Evolutionary conservation across 37 sponge, comb jelly and placozoan species (phyloP).

Genomic region (Spongia lamella): DNA sequence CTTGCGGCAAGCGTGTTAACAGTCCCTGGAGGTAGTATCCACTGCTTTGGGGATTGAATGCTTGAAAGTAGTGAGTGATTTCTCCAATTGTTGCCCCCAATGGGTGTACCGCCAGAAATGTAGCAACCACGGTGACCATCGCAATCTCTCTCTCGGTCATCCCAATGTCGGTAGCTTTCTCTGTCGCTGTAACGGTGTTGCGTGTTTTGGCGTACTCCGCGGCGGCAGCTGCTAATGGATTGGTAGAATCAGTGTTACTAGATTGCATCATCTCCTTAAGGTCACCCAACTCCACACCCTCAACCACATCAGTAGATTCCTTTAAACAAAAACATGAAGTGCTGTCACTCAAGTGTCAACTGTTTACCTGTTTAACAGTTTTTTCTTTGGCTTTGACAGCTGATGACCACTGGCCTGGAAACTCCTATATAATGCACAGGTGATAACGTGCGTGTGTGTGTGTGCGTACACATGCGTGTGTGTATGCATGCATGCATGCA

Average conservation of each 20-base stretch:
- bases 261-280: constrained; percentile 22
- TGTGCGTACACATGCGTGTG: constrained; percentile 33
- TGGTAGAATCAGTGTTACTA: not conserved
- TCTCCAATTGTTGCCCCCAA: constrained; percentile 71
- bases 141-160: constrained; percentile 71
- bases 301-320: constrained; percentile 41
- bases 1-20: constrained; percentile 53
- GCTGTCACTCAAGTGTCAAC: not conserved
- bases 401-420: not conserved
- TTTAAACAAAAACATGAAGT: not conserved
- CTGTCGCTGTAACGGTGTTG: constrained; percentile 20
- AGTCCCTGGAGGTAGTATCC: constrained; percentile 69
- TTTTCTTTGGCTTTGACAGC: constrained; percentile 22
- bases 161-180: constrained; percentile 9
- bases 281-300: constrained; percentile 44
- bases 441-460: constrained; percentile 35
- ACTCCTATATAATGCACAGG: constrained; percentile 7
- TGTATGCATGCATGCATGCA: constrained; percentile 19
- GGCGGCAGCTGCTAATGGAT: constrained; percentile 58
- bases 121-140: constrained; percentile 56
- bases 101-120: constrained; percentile 81
- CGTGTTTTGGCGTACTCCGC: constrained; percentile 64
- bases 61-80: constrained; percentile 62
- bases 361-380: constrained; percentile 45
- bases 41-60: constrained; percentile 51